Conservation (phyloP, 2,113 vertebrate species). For the Sapayoa aenigma region DNA sequence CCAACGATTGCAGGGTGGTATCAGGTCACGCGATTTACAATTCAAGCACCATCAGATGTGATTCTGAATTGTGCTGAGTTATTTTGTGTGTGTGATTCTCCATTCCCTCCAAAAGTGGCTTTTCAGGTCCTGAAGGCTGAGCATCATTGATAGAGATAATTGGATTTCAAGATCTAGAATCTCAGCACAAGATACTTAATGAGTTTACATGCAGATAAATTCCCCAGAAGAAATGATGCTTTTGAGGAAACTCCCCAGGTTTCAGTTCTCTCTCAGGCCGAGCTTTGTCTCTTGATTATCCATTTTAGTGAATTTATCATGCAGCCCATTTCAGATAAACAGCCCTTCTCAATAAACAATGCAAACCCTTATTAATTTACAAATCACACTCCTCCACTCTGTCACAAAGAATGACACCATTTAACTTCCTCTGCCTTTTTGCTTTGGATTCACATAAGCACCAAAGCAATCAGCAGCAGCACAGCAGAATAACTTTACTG, state of each 20-base stretch:
- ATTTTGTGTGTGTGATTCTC: background rate
- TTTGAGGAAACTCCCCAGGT: slow-evolving; percentile 6
- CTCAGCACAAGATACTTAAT: slow-evolving; percentile 38
- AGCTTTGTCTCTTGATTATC: slow-evolving; percentile 12
- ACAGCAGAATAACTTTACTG: background rate
- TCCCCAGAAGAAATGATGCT: slow-evolving; percentile 26
- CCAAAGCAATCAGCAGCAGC: background rate
- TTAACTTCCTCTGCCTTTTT: background rate
- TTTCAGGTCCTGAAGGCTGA: background rate
- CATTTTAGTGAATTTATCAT: background rate
- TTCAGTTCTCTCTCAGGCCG: background rate
- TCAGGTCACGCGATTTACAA: background rate
- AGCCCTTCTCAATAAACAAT: background rate
- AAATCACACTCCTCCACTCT: background rate
- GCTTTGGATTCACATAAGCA: background rate
- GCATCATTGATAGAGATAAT: slow-evolving; percentile 39
- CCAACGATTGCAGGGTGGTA: fast-evolving
- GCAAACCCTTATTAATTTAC: background rate
- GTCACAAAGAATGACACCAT: background rate
- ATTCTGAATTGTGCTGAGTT: background rate
- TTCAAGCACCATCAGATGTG: background rate
- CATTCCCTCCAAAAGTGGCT: slow-evolving; percentile 8
- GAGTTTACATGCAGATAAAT: slow-evolving; percentile 47
- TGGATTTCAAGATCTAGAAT: slow-evolving; percentile 47
- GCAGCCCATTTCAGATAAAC: slow-evolving; percentile 21